Base-by-base conservation (phyloP, 92 coral and sea anemone genomes). In the Porites lobata region DNA sequence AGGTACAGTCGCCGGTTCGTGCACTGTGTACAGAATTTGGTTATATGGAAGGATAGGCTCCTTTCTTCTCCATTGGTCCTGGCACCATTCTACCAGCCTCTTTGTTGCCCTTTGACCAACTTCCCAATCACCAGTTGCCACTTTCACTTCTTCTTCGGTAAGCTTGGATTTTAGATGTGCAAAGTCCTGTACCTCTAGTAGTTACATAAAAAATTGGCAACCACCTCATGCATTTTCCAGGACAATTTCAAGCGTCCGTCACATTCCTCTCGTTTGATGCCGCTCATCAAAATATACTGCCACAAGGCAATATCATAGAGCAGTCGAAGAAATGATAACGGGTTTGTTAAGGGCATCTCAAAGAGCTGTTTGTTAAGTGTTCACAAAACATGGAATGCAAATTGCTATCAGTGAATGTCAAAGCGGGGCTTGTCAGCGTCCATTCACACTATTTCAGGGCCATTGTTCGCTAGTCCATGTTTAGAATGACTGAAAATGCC, bases 11-110 rank as follows among this genome's bases (percentile, higher is more conserved):
- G 18, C 7, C n/a, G 69, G 90, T 13, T 15, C 75, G 24, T 78
- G 54, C 6, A 20, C 43, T 13, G 21, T 9, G 14, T 9, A 78
- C 15, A 57, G 56, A 17, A 8, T 22, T 38, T 13, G 43, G 17
- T 8, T 69, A 17, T 61, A 24, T 11, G 69, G 87, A 43, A 81
- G 58, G 4, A 7, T 6, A 9, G 94, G 88, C 0, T 80, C 18
- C 70, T 90, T 85, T 43, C 93, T 29, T 17, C 91, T 71, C 81
- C 88, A 86, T 51, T 86, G 94, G 62, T 91, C 94, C 69, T 91
- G 88, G 69, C 94, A 91, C 94, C 94, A 91, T 20, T 75, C 79
- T 2, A 86, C 85, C 14, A 91, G 56, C 64, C 80, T 69, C 53
- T 15, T 67, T 0, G 83, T 51, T 8, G 90, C 84, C 7, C 18